phyloP scores from a whole-genome alignment of 2,888 invertebrate genomes.

The Tortrix viridana region DNA sequence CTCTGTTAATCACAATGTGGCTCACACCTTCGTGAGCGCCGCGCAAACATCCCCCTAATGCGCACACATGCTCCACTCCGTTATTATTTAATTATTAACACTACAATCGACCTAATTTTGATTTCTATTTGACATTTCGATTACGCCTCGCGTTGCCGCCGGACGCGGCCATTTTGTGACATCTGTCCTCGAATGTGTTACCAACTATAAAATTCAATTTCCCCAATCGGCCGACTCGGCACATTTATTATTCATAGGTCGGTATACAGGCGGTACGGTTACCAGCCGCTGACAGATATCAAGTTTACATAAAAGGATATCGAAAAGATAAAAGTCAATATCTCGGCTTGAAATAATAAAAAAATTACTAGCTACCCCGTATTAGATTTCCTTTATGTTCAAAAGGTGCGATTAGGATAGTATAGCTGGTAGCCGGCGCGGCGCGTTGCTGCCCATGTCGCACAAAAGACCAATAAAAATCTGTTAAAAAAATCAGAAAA shows the following conservation, averaged over 20 bases:
- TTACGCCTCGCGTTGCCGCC: conserved; percentile 72
- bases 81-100: conserved; percentile 84
- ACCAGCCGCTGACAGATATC: conserved; percentile 81
- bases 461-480: no score
- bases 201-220: conserved; percentile 84
- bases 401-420: no score
- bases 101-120: conserved; percentile 84
- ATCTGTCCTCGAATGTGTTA: conserved; percentile 83
- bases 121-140: conserved; percentile 83
- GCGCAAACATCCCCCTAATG: conserved; percentile 52
- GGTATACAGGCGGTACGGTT: conserved; percentile 65
- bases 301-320: conserved; percentile 83
- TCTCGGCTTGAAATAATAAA: conserved; percentile 67
- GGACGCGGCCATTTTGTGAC: conserved; percentile 79
- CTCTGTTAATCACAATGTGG: conserved; percentile 78
- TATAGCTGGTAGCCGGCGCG: no score
- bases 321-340: conserved; percentile 71
- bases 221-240: conserved; percentile 81
- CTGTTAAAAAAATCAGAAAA: no score
- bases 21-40: conserved; percentile 66
- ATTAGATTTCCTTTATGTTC: not conserved
- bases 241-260: conserved; percentile 84
- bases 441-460: no score
- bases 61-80: conserved; percentile 61
- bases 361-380: conserved; percentile 52